Percentiles rank a stretch among this genome's conserved stretches.
Conservation (phyloP, 2,797 vertebrate genomes). For the Paedocypris micromegethes region DNA sequence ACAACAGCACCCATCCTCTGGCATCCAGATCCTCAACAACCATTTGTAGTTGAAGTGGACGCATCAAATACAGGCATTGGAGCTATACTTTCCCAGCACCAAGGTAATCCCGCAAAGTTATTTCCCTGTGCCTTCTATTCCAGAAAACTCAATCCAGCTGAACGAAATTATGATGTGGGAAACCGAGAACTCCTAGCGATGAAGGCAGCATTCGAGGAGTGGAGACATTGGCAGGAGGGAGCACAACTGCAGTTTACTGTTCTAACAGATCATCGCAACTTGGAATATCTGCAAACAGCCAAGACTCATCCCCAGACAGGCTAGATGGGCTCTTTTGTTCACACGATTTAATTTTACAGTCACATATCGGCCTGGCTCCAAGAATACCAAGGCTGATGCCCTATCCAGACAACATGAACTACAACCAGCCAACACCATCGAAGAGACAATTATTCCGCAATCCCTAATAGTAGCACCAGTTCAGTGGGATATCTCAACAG, state of each 20-base stretch:
- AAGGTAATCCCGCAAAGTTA: background rate
- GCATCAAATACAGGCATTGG: background rate
- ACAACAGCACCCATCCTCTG: background rate
- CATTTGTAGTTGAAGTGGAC: constrained; percentile 15
- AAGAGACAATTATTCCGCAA: background rate
- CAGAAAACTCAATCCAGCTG: background rate
- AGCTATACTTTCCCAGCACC: background rate
- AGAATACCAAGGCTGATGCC: constrained; percentile 8
- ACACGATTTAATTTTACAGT: background rate
- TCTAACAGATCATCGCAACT: background rate
- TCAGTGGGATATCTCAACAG: background rate
- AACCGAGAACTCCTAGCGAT: background rate
- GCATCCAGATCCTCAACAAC: background rate
- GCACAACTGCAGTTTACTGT: background rate
- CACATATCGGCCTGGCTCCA: background rate
- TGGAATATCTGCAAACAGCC: background rate
- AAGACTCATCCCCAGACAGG: background rate
- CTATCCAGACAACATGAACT: background rate
- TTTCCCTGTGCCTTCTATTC: background rate
- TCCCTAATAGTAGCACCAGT: background rate
- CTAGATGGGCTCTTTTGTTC: constrained; percentile 10
- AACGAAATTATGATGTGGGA: background rate
- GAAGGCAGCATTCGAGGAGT: background rate
- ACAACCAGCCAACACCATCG: background rate
- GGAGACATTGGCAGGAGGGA: constrained; percentile 4